These are phyloP conservation scores for Chydorus sphaericus DNA, from an alignment of 2,888 invertebrate genomes.

Conservation along the genomic window DNA sequence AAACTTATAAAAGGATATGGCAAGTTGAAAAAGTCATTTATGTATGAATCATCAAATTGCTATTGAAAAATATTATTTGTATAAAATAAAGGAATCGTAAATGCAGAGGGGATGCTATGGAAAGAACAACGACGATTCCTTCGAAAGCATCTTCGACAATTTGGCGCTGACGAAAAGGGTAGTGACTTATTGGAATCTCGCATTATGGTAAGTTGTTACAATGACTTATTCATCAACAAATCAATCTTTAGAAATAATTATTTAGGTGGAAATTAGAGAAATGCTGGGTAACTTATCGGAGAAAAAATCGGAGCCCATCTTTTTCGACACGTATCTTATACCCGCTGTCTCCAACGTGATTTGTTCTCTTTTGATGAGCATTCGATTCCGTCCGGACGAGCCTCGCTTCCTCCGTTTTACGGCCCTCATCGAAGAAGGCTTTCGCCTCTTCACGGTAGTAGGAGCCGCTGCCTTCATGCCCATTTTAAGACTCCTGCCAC, in stretches of 20 bases:
- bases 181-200: constrained; percentile 67
- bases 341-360: constrained; percentile 79
- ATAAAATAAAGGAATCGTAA: constrained; percentile 57
- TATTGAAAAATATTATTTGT: neutral
- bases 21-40: constrained; percentile 26
- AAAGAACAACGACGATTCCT: constrained; percentile 76
- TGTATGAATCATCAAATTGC: neutral
- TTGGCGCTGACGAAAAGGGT: constrained; percentile 73
- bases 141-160: constrained; percentile 65
- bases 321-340: constrained; percentile 58
- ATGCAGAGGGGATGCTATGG: constrained; percentile 77
- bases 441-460: constrained; percentile 68
- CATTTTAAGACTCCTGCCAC: constrained; percentile 47
- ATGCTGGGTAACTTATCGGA: constrained; percentile 49
- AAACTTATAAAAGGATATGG: constrained; percentile 76
- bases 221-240: too few relatives aligned
- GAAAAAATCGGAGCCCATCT: constrained; percentile 48
- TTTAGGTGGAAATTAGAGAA: constrained; percentile 58
- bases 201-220: constrained; percentile 60
- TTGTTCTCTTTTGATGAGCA: constrained; percentile 77
- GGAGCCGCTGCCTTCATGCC: constrained; percentile 73
- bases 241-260: neutral
- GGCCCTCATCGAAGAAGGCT: constrained; percentile 75
- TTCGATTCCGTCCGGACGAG: constrained; percentile 65
- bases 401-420: constrained; percentile 61